These are phyloP conservation scores for Plecotus auritus DNA, from an alignment of 2,113 vertebrate genomes.

Conservation along the genomic window DNA sequence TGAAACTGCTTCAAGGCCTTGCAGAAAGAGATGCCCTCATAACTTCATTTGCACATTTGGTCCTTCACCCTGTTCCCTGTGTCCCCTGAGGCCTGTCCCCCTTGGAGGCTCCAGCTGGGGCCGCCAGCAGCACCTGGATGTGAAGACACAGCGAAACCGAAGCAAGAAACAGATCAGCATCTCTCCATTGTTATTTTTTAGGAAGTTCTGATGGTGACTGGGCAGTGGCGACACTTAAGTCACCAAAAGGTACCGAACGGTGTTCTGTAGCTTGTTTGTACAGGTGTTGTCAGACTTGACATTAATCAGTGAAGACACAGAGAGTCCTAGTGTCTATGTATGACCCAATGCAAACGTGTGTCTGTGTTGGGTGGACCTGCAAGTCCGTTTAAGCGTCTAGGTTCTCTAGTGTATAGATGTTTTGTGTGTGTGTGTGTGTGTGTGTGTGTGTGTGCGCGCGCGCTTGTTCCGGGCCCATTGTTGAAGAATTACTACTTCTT, in stretches of 20 bases:
- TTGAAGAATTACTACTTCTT: neutral
- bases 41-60: neutral
- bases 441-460: neutral
- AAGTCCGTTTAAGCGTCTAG: slow-evolving; percentile 31
- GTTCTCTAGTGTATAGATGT: slow-evolving; percentile 7
- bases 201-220: slow-evolving; percentile 66
- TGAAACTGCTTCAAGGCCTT: neutral
- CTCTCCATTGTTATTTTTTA: slow-evolving; percentile 66
- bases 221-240: slow-evolving; percentile 65
- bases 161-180: slow-evolving; percentile 20
- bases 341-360: slow-evolving; percentile 21
- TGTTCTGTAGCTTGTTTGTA: slow-evolving; percentile 32
- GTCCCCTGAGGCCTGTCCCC: neutral
- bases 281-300: slow-evolving; percentile 54
- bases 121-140: neutral
- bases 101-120: neutral
- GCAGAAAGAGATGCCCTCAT: neutral
- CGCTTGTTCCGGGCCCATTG: neutral
- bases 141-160: neutral
- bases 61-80: neutral
- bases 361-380: neutral
- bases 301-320: neutral
- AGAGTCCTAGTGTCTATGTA: slow-evolving; percentile 23
- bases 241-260: slow-evolving; percentile 61
- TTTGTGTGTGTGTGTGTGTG: neutral